phyloP scores from a whole-genome alignment of 1,140 invertebrate species.

The Drosophila persimilis region DNA sequence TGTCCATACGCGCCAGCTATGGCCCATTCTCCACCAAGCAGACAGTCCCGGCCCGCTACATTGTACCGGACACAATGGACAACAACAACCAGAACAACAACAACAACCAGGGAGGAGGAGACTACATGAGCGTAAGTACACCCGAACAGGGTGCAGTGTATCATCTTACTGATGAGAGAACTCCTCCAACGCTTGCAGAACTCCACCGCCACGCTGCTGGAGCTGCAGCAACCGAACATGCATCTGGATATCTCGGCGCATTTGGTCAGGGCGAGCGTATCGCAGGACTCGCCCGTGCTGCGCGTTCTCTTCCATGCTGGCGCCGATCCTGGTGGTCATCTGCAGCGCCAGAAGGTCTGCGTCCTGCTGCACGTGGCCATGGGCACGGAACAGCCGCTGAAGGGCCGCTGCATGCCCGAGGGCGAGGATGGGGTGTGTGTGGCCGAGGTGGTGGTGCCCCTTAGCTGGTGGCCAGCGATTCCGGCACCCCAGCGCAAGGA shows the following conservation, averaged over 20 bases:
- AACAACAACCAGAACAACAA: constrained; percentile 2
- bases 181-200: constrained; percentile 50
- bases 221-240: constrained; percentile 88
- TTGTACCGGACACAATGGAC: constrained; percentile 91
- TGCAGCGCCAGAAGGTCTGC: constrained; percentile 86
- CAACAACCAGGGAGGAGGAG: constrained; percentile 52
- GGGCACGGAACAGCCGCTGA: constrained; percentile 85
- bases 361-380: constrained; percentile 89
- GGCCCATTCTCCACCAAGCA: constrained; percentile 97
- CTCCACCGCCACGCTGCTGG: constrained; percentile 82
- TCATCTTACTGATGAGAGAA: neutral
- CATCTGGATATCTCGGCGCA: constrained; percentile 95
- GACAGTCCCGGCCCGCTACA: constrained; percentile 94
- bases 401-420: constrained; percentile 93
- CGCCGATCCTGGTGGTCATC: constrained; percentile 87
- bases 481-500: constrained; percentile 85
- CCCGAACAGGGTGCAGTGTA: too few relatives aligned
- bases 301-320: constrained; percentile 95
- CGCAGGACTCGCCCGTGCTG: constrained; percentile 93
- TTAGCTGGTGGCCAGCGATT: constrained; percentile 93
- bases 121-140: constrained; percentile 74
- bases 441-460: constrained; percentile 90
- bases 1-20: constrained; percentile 93
- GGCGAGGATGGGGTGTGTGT: constrained; percentile 95
- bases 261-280: constrained; percentile 91